These are phyloP conservation scores for Darevskia mixta DNA, from an alignment of 2,797 vertebrate genomes.

Conservation along the genomic window DNA sequence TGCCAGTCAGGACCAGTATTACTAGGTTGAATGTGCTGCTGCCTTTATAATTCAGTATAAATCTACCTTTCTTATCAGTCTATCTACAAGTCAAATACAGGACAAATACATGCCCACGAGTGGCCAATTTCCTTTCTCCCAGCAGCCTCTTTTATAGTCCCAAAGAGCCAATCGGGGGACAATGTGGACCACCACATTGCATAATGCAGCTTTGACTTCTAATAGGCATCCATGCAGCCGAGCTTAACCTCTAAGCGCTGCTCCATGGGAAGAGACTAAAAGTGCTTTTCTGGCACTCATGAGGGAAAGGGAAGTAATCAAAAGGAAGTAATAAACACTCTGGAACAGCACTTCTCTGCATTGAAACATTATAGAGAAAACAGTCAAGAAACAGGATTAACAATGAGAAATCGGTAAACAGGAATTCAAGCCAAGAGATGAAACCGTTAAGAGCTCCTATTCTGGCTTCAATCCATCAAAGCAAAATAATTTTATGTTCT, in stretches of 20 bases:
- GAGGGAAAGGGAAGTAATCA: slow-evolving; percentile 1
- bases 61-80: background rate
- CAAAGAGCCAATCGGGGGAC: background rate
- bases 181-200: background rate
- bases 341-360: slow-evolving; percentile 5
- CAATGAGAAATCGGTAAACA: background rate
- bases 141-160: background rate
- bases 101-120: background rate
- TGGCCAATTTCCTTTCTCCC: background rate
- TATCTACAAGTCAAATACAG: background rate
- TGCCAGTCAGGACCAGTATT: background rate
- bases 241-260: background rate
- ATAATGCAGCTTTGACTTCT: background rate
- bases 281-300: background rate
- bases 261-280: background rate
- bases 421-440: background rate
- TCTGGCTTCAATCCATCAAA: background rate
- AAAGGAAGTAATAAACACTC: slow-evolving; percentile 36
- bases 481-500: background rate
- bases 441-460: background rate
- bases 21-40: background rate
- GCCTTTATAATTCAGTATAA: background rate
- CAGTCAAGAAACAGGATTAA: background rate
- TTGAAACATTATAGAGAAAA: slow-evolving; percentile 7
- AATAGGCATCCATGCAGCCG: background rate